phyloP scores from a whole-genome alignment of 2,797 vertebrate species.

The Meriones psammophilus region DNA sequence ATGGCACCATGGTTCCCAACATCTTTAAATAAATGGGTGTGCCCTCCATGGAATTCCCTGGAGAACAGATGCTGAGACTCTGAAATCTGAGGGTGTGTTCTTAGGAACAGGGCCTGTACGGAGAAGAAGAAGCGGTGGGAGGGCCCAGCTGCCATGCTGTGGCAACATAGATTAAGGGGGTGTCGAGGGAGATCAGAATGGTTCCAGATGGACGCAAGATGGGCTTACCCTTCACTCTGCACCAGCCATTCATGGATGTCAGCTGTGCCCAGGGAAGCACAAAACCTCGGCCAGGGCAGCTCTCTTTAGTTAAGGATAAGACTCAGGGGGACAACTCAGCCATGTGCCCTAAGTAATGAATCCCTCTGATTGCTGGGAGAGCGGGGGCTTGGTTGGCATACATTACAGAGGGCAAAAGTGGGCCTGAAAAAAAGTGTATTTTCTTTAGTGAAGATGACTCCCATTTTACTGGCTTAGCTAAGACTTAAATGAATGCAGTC shows the following conservation, averaged over 20 bases:
- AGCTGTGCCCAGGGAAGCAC: background rate
- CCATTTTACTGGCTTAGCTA: constrained; percentile 79
- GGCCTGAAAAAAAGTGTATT: constrained; percentile 11
- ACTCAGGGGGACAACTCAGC: background rate
- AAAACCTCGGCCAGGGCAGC: background rate
- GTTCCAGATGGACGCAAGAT: background rate
- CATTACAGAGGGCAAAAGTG: background rate
- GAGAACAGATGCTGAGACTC: background rate
- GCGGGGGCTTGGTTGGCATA: background rate
- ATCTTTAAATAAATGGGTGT: background rate
- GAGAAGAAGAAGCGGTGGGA: background rate
- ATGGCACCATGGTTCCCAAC: constrained; percentile 3
- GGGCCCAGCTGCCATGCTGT: background rate
- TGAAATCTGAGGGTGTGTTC: background rate
- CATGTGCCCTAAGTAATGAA: background rate
- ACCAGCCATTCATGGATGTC: background rate
- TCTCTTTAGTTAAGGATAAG: background rate
- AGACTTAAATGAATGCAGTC: constrained; percentile 72
- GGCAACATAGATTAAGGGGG: background rate
- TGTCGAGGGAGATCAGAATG: background rate
- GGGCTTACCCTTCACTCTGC: background rate
- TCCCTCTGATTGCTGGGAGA: too few species aligned
- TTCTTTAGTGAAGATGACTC: constrained; percentile 66
- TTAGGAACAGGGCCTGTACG: background rate
- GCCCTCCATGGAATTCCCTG: background rate